Evolutionary conservation across 2,113 vertebrate genomes (phyloP), one percentile per base, ranked within the genome.

Genomic region (Hassar affinis): DNA sequence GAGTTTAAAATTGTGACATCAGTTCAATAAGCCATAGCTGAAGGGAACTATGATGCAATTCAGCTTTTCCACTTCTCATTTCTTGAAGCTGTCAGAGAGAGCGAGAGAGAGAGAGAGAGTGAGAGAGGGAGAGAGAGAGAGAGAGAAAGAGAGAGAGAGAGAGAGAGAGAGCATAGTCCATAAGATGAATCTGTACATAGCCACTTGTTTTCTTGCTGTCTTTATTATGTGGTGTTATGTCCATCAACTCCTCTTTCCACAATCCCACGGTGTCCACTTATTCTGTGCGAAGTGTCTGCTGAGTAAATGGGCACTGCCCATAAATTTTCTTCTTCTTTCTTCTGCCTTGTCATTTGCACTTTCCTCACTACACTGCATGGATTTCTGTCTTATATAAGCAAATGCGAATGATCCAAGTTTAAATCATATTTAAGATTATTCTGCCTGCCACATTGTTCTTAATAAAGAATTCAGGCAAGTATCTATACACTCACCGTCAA

Each of bases 1-100:
- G 88, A 89, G 85, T 91, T 88, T 90, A 88, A 88, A 87, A 81
- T 78, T 88, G 86, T 83, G 84, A 88, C 91, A 90, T 92, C 85
- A 89, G 88, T 91, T 91, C 85, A 92, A 82, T 88, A 88, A 87
- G 79, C 72, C 74, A 35, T 57, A 86, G 49, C 90, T 90, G 87
- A 92, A 88, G 8, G 62, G 35, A 56, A 83, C 89, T 79, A 88
- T 85, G 68, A 81, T 3, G 86, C 89, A 89, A 85, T 84, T 87
- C 88, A 86, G 59, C 83, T 84, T 87, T 87, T 89, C 85, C 85
- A 75, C 78, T 89, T 35, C 89, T 79, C 45, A 71, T 80, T 83
- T 85, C 71, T 71, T 88, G 84, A 91, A 90, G 89, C 86, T 83
- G 83, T 3, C 86, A 91, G n/a, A 90, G 88, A 88, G 91, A 87